A percentile compares a stretch with the other conserved stretches of the same genome.
phyloP scores from a whole-genome alignment of 2,113 vertebrate species.

The Pituophis catenifer region DNA sequence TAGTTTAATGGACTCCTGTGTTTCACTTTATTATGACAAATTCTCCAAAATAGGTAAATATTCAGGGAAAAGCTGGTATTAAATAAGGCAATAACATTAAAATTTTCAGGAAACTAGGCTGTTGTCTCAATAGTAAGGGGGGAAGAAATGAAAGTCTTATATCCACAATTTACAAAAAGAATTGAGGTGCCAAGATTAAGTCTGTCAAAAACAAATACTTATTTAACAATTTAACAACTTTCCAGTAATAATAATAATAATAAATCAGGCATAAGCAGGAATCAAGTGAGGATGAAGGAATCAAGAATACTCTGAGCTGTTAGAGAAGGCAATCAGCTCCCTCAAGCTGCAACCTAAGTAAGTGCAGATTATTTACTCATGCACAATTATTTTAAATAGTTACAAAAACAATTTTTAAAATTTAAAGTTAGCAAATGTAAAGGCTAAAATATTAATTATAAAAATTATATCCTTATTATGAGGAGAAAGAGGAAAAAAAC shows the following conservation, averaged over 20 bases:
- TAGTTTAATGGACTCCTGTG: neutral
- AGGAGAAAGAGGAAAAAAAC: neutral
- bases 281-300: neutral
- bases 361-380: slow-evolving; percentile 8
- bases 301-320: neutral
- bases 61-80: neutral
- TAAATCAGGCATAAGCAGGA: neutral
- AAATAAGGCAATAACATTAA: neutral
- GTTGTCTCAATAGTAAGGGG: neutral
- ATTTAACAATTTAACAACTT: neutral
- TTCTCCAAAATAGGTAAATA: neutral
- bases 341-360: slow-evolving; percentile 21
- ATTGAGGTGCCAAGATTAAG: neutral
- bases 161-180: slow-evolving; percentile 8
- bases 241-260: neutral
- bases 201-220: neutral
- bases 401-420: neutral
- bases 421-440: neutral
- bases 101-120: neutral
- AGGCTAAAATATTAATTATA: neutral
- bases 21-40: neutral
- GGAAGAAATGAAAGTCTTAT: neutral
- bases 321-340: slow-evolving; percentile 26
- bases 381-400: slow-evolving; percentile 2
- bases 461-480: neutral